Percentiles rank a stretch among this genome's conserved stretches.
Evolutionary conservation across 2,888 invertebrate species (phyloP).

Genomic region (Synanthedon tipuliformis): DNA sequence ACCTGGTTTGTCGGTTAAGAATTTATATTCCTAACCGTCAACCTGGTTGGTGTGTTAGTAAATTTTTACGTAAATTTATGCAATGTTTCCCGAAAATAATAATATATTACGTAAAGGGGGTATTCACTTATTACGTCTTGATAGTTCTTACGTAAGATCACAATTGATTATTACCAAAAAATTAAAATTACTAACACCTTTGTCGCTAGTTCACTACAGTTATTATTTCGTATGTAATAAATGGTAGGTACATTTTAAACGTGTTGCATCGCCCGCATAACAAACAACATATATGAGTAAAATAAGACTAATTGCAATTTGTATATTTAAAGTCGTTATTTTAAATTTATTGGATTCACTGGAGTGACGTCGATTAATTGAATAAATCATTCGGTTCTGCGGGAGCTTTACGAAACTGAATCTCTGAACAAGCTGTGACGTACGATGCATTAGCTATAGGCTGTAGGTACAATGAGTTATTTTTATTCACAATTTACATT

Average conservation of each 20-base stretch:
- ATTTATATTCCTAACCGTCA: no score
- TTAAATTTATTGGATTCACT: conserved; percentile 1
- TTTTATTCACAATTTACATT: no score
- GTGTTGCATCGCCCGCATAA: neutral
- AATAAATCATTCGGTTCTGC: conserved; percentile 32
- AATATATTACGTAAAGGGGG: no score
- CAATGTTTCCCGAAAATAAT: no score
- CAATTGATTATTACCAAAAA: no score
- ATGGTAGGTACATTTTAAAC: no score
- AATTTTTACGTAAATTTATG: no score
- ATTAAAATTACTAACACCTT: no score
- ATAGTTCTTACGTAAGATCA: no score
- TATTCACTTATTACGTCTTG: no score
- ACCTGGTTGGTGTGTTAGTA: no score
- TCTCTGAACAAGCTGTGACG: conserved; percentile 28
- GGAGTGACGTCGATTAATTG: conserved; percentile 20
- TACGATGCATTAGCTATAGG: conserved; percentile 31
- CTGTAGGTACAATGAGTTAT: conserved; percentile 14
- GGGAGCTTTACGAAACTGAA: conserved; percentile 38
- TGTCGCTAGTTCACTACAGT: neutral
- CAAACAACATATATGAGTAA: conserved; percentile 8
- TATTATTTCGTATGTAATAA: neutral
- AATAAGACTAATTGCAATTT: neutral
- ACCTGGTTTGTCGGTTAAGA: no score
- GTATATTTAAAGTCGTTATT: neutral